Conservation (phyloP, 2,113 vertebrate genomes). For the Platysteira castanea region DNA sequence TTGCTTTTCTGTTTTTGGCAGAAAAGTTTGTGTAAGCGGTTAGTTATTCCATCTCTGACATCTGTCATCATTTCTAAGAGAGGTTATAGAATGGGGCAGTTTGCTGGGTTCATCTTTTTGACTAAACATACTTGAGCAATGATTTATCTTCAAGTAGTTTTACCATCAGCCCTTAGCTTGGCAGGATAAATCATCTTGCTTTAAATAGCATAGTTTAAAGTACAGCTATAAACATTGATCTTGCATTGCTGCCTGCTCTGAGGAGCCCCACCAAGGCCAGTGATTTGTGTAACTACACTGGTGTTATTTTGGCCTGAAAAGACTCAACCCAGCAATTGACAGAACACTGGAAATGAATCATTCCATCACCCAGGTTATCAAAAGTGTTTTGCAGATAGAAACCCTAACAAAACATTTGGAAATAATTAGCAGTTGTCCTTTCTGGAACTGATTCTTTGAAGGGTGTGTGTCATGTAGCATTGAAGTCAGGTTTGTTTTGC, state of each 20-base stretch:
- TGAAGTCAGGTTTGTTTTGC: constrained; percentile 17
- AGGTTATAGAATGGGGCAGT: neutral
- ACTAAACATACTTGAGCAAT: neutral
- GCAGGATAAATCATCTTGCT: neutral
- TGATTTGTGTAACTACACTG: neutral
- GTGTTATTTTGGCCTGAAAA: neutral
- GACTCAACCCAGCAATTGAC: neutral
- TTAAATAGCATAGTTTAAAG: neutral
- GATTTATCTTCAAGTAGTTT: neutral
- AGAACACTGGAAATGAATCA: neutral
- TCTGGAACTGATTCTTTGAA: constrained; percentile 1
- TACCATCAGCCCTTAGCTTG: neutral
- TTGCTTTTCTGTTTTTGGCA: neutral
- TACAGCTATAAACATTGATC: neutral
- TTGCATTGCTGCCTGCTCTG: neutral
- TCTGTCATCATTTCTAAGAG: neutral
- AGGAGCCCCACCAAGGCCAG: neutral
- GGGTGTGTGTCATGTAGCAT: neutral
- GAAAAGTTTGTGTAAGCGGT: neutral
- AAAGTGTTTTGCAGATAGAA: neutral
- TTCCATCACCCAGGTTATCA: neutral
- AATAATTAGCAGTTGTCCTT: neutral
- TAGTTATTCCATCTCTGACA: neutral
- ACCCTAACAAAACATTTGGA: neutral
- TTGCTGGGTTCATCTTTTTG: neutral